Evolutionary conservation across 2,888 invertebrate genomes (phyloP).

Genomic region (Drosophila bunnanda): DNA sequence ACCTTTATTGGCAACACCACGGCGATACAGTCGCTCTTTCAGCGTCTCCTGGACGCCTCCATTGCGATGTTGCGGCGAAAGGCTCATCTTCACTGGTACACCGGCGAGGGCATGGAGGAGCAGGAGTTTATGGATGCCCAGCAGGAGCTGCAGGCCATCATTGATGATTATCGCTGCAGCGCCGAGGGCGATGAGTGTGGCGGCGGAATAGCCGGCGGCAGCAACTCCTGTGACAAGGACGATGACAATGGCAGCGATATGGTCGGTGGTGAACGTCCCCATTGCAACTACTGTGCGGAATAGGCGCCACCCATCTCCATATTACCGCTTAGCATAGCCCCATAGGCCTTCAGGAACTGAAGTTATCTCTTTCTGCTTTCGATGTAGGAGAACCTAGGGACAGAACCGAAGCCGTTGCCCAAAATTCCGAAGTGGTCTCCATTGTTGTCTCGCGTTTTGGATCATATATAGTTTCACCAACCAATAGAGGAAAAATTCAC

Average conservation of each 20-base stretch:
- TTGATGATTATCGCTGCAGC: slow-evolving; percentile 87
- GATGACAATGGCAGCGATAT: slow-evolving; percentile 11
- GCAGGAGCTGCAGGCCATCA: slow-evolving; percentile 90
- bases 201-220: slow-evolving; percentile 6
- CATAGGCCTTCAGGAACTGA: slow-evolving; percentile 1
- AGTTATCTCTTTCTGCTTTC: not conserved
- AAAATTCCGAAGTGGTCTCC: not conserved
- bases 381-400: too few species aligned
- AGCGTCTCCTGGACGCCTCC: slow-evolving; percentile 91
- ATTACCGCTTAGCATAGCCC: not conserved
- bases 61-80: slow-evolving; percentile 92
- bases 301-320: slow-evolving; percentile 5
- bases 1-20: slow-evolving; percentile 94
- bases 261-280: not conserved
- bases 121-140: slow-evolving; percentile 94
- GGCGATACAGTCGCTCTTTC: slow-evolving; percentile 92
- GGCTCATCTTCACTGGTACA: slow-evolving; percentile 95
- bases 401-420: not conserved
- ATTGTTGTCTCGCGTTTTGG: slow-evolving; percentile 5
- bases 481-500: not conserved
- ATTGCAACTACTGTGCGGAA: slow-evolving; percentile 48
- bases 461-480: not conserved
- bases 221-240: not conserved
- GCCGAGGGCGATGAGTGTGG: slow-evolving; percentile 38
- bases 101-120: slow-evolving; percentile 95